Base-by-base conservation (phyloP, 2,113 vertebrate genomes). In the Uria aalge region DNA sequence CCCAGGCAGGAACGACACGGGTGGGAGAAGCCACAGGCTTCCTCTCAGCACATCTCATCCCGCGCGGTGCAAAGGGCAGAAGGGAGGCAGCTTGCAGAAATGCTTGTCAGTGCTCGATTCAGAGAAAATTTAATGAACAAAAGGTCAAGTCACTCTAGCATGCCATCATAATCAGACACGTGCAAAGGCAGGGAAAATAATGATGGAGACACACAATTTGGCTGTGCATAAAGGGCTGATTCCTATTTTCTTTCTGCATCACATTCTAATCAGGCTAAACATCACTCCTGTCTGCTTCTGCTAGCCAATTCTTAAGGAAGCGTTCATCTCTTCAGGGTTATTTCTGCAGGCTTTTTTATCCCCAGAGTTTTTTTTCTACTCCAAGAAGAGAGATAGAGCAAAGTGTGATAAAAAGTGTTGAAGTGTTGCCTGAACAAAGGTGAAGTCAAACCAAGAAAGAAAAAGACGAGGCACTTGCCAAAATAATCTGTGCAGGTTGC, bases 91-190 rank as follows among this genome's bases (percentile, higher is more conserved):
- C 10, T 36, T 29, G 48, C 55, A 79, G n/a, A 55, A 48, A 48
- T 2, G 27, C 48, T 71, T 34, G 15, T 59, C 63, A 57, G 47
- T 30, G 48, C 47, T 43, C n/a, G 41, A 57, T 52, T 59, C 23
- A 34, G 26, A 90, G 81, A 12, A 81, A 34, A 88, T 73, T 62
- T 95, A 90, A 90, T 59, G 91, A 96, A 66, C 64, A 53, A 92
- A 95, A 98, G 75, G 92, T 93, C 91, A 93, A 67, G 16, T n/a
- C 76, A 38, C 50, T 91, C 95, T 29, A 71, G 45, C 55, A 34
- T 40, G 62, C 77, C 88, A 80, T 41, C 53, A 6, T 79, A 88
- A 94, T 87, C 59, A 95, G 76, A 88, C 56, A 83, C 29, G 10
- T 38, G 57, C 50, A 52, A 89, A 68, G 13, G n/a, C 43, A 76